Evolutionary conservation across 2,113 vertebrate genomes (phyloP).

Genomic region (Seriola aureovittata): DNA sequence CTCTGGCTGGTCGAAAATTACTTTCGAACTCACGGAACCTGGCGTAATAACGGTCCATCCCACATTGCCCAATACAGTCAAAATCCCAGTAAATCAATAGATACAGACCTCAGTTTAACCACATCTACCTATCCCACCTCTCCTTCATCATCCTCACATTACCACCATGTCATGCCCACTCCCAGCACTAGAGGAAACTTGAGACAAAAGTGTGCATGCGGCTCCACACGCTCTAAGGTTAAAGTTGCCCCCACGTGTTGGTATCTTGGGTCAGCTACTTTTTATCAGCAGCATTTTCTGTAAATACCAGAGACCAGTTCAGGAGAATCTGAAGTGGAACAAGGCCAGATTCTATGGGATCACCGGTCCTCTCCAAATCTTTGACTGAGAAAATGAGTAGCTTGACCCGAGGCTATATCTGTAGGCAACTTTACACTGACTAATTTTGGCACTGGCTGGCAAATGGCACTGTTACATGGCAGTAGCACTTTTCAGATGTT

Average conservation of each 20-base stretch:
- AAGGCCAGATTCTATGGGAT: conserved; percentile 3
- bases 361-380: neutral
- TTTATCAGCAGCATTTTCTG: conserved; percentile 17
- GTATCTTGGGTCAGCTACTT: conserved; percentile 68
- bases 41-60: conserved; percentile 86
- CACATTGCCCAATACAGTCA: conserved; percentile 81
- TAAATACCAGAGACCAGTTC: neutral
- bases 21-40: conserved; percentile 86
- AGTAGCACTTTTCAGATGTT: conserved; percentile 68
- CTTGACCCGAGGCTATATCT: conserved; percentile 61
- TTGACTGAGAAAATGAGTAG: conserved; percentile 35
- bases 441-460: conserved; percentile 67
- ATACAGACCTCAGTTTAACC: conserved; percentile 73
- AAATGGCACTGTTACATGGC: conserved; percentile 73
- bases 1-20: conserved; percentile 87
- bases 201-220: conserved; percentile 76
- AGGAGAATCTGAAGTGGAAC: neutral
- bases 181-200: conserved; percentile 69
- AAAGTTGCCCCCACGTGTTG: conserved; percentile 72
- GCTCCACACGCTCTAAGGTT: conserved; percentile 62
- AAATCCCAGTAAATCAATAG: conserved; percentile 82
- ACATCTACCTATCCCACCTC: conserved; percentile 63
- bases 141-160: conserved; percentile 77
- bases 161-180: conserved; percentile 79
- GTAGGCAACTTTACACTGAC: conserved; percentile 73